phyloP scores from a whole-genome alignment of 2,113 vertebrate genomes.

The Actenoides lindsayi region DNA sequence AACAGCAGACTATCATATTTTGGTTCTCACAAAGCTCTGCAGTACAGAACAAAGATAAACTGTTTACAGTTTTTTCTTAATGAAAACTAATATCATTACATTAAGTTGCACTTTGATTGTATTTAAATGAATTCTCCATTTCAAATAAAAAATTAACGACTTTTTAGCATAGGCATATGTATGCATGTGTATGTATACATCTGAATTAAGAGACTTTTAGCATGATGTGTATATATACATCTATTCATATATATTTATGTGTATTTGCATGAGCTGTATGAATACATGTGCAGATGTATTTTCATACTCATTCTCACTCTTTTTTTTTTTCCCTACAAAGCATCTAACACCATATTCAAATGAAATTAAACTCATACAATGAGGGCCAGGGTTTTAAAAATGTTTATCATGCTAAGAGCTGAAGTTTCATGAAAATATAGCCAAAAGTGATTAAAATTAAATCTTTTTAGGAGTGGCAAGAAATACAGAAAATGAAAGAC shows the following conservation, averaged over 20 bases:
- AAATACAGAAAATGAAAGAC: background rate
- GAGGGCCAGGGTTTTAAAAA: background rate
- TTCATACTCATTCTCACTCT: background rate
- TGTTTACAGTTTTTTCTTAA: background rate
- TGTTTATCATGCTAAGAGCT: background rate
- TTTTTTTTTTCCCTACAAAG: rapidly evolving
- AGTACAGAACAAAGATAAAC: background rate
- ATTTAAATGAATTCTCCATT: background rate
- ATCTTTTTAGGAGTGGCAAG: background rate
- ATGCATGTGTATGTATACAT: background rate
- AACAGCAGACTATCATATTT: background rate
- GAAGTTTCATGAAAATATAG: background rate
- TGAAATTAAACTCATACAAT: background rate
- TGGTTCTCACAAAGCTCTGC: background rate
- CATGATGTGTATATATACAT: background rate
- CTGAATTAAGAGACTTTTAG: background rate
- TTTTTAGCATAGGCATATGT: rapidly evolving
- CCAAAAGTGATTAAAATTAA: background rate
- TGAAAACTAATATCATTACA: background rate
- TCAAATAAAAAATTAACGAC: background rate
- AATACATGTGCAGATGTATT: background rate
- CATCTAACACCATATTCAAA: background rate
- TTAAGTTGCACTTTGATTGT: background rate
- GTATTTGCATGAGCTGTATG: background rate
- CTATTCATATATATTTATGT: background rate